Base-by-base conservation (phyloP, 2,888 invertebrate genomes). In the Theretra japonica region DNA sequence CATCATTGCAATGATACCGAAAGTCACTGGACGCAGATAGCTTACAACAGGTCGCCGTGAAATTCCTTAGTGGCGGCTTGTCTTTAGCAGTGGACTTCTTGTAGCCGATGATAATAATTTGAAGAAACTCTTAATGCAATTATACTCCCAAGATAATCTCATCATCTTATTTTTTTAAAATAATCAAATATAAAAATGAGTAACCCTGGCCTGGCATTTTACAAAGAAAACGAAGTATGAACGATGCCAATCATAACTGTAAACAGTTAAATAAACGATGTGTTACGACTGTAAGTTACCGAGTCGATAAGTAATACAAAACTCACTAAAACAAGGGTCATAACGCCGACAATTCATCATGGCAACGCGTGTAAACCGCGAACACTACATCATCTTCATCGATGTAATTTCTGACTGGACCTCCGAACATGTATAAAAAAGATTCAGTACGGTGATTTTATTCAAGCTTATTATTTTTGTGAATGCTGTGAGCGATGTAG, bases 311-410 rank as follows among this genome's bases (percentile, higher is more conserved):
- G 85, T 84, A 83, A 86, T 76, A 72, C 79, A 80, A 85, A 84
- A 86, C 78, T 77, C 77, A 80, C 80, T 82, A 82, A 82, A 88
- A 87, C 81, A 82, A 79, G 81, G 87, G 88, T 88, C 85, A 86
- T 77, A 84, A 86, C 80, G 82, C 77, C 79, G 77, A 85, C 84
- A 80, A 90, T 91, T 88, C 82, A 91, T 91, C 90, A 91, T 86
- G 82, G 83, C 82, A 84, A 84, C 87, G 79, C 78, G 76, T 85
- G 83, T 87, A 85, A 87, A 86, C 84, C 78, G 86, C 87, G 79
- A 84, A 85, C 87, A 86, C 88, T 90, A 88, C 84, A 91, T 90
- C 90, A 90, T 88, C 82, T 87, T 88, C 86, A 85, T 77, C 68
- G 60, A 59, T 33, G 76, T 79, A 76, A 75, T 75, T 80, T 76